Conservation (phyloP, 2,797 vertebrate genomes). For the Mus spretus region DNA sequence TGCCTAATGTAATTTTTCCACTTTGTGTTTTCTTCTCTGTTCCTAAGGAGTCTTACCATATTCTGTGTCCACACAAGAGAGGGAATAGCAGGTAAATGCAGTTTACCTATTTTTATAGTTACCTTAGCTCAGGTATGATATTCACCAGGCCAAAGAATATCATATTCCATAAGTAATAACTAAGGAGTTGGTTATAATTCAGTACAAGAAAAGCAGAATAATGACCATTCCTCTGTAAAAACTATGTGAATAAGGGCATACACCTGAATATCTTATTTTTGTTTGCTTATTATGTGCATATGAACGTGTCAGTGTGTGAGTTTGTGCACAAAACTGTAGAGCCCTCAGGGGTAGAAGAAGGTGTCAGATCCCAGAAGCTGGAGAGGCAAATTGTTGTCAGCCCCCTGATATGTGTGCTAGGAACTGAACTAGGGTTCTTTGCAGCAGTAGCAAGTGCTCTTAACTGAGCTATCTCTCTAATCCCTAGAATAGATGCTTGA, state of each 20-base stretch:
- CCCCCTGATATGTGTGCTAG: rapidly evolving
- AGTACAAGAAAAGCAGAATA: neutral
- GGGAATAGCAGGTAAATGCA: neutral
- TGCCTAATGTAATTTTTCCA: neutral
- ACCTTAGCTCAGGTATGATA: neutral
- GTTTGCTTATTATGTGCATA: neutral
- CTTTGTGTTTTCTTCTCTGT: neutral
- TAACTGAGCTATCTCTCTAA: neutral
- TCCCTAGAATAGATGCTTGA: neutral
- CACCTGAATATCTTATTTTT: neutral
- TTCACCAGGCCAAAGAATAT: neutral
- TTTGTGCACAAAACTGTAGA: neutral
- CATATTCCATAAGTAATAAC: neutral
- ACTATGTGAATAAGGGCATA: neutral
- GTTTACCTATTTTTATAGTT: neutral
- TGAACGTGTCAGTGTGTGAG: neutral
- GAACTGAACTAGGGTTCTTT: neutral
- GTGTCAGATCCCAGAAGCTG: neutral
- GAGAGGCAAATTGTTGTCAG: neutral
- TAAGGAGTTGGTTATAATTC: neutral
- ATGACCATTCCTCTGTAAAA: neutral
- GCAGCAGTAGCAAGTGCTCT: neutral
- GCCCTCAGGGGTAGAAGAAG: neutral
- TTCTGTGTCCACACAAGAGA: neutral
- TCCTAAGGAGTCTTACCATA: neutral